Evolutionary conservation across 2,888 invertebrate genomes (phyloP).

Genomic region (Cheilosia vulpina): DNA sequence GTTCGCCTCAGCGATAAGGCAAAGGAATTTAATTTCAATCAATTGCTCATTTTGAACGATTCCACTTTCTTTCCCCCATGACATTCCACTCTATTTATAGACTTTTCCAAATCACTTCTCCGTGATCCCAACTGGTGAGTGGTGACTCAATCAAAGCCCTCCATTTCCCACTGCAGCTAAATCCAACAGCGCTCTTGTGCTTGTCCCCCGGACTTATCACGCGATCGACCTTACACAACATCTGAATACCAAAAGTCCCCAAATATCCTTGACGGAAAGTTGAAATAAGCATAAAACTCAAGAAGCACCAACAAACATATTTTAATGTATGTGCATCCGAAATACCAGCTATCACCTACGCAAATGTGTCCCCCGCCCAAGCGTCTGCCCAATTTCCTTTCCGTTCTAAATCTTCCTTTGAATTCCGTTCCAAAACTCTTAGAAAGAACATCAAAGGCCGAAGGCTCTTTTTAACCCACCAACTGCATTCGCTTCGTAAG

Average conservation of each 20-base stretch:
- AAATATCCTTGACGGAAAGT: conserved; percentile 16
- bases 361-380: neutral
- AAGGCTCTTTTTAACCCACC: conserved; percentile 58
- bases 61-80: too few species aligned
- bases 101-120: too few species aligned
- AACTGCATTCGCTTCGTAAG: conserved; percentile 31
- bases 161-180: too few species aligned
- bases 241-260: neutral
- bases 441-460: conserved; percentile 71
- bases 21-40: too few species aligned
- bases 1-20: too few species aligned
- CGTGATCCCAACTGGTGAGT: too few species aligned
- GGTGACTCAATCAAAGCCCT: too few species aligned
- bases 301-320: conserved; percentile 11
- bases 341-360: conserved; percentile 2
- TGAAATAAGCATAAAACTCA: conserved; percentile 17
- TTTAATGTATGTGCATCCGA: conserved; percentile 60
- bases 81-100: too few species aligned
- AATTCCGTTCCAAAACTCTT: conserved; percentile 35
- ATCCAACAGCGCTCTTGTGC: too few species aligned
- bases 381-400: conserved; percentile 7
- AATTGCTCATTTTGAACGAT: too few species aligned
- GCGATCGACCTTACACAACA: conserved; percentile 8
- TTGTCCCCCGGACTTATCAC: neutral
- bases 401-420: conserved; percentile 28